Evolutionary conservation across 2,113 vertebrate species (phyloP).

Genomic region (Clarias macrocephalus): DNA sequence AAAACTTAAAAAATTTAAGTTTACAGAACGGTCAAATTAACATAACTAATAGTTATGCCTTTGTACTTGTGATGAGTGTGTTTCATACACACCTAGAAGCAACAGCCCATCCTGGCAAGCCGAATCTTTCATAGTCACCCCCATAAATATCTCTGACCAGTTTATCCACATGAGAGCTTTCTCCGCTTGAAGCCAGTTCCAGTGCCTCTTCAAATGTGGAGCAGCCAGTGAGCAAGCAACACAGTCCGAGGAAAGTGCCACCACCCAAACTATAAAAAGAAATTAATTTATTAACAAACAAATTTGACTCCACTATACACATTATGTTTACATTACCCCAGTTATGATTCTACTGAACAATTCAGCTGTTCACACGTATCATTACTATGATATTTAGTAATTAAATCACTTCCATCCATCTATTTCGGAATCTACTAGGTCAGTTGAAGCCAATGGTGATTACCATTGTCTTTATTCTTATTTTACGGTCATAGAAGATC

Average conservation of each 20-base stretch:
- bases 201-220: conserved; percentile 96
- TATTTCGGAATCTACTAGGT: too few species aligned
- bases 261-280: conserved; percentile 83
- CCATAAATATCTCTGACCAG: conserved; percentile 95
- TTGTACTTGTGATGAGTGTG: neutral
- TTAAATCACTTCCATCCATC: too few species aligned
- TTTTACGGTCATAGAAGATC: too few species aligned
- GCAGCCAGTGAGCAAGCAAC: conserved; percentile 93
- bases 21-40: neutral
- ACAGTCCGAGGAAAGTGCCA: conserved; percentile 94
- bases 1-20: conserved; percentile 74
- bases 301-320: neutral
- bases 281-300: neutral
- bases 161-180: conserved; percentile 97
- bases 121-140: conserved; percentile 94
- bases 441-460: too few species aligned
- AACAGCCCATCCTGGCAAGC: conserved; percentile 93
- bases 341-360: neutral
- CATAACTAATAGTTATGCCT: too few species aligned
- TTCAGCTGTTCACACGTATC: neutral
- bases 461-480: too few species aligned
- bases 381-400: neutral
- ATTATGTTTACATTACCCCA: neutral
- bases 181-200: conserved; percentile 91
- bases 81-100: conserved; percentile 85